Conservation (phyloP, 2,888 invertebrate species). For the Isotomurus palustris region DNA sequence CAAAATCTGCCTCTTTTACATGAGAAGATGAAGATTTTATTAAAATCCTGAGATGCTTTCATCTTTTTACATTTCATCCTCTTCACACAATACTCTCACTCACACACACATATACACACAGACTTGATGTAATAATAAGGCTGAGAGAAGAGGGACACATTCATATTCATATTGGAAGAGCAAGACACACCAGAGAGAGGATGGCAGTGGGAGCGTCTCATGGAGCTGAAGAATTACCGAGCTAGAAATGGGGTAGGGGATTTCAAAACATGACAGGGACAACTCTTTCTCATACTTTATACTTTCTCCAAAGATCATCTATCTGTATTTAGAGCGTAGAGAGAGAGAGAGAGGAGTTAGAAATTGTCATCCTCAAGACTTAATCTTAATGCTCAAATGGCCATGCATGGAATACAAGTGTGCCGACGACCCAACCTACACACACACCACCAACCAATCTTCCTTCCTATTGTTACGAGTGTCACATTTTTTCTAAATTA, state of each 20-base stretch:
- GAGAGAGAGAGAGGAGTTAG: no score
- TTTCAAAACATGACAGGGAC: neutral
- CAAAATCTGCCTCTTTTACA: constrained; percentile 42
- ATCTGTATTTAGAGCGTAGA: neutral
- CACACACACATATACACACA: no score
- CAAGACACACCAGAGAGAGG: no score
- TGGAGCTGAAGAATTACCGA: neutral
- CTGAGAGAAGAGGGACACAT: neutral
- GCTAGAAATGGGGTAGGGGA: neutral
- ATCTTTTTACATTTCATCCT: constrained; percentile 3
- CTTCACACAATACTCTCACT: neutral
- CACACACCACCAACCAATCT: no score
- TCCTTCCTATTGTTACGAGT: no score
- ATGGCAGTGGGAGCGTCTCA: no score
- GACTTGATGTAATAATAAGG: no score
- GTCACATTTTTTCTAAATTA: no score
- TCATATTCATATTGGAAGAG: constrained; percentile 5
- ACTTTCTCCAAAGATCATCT: neutral
- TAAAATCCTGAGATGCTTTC: constrained; percentile 32
- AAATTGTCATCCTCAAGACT: no score
- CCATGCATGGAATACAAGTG: no score
- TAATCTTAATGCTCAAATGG: no score
- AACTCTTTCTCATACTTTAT: neutral
- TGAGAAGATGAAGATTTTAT: constrained; percentile 39
- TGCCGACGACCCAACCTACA: no score